These are phyloP conservation scores for Saimiri boliviensis DNA, from an alignment of 2,113 vertebrate genomes.

Conservation along the genomic window DNA sequence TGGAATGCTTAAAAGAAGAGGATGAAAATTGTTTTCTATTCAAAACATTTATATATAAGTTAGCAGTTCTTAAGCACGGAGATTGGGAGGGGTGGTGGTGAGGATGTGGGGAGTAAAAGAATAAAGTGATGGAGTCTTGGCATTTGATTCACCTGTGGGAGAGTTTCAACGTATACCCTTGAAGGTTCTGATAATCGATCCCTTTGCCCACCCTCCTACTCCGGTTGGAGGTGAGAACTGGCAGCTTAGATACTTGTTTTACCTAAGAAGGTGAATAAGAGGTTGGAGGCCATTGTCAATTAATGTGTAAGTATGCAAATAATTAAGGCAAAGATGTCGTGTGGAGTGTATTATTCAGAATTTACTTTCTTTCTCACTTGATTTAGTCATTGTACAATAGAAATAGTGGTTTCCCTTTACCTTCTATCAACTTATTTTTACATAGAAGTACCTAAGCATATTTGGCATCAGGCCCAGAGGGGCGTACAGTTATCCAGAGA, in stretches of 20 bases:
- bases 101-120: neutral
- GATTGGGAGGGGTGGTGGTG: too few relatives aligned
- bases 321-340: neutral
- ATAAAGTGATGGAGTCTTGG: neutral
- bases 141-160: neutral
- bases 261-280: neutral
- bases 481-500: neutral
- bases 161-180: neutral
- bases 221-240: neutral
- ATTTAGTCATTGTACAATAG: neutral
- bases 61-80: neutral
- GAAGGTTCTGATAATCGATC: neutral
- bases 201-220: accelerated
- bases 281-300: neutral
- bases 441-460: neutral
- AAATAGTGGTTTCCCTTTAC: neutral
- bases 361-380: neutral
- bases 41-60: neutral
- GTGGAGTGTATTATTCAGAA: neutral
- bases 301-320: neutral
- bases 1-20: neutral
- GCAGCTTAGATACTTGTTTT: neutral
- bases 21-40: neutral
- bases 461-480: constrained; percentile 1
- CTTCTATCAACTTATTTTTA: constrained; percentile 52